These are phyloP conservation scores for Drosophila subobscura DNA, from an alignment of 1,140 invertebrate species.

Conservation along the genomic window DNA sequence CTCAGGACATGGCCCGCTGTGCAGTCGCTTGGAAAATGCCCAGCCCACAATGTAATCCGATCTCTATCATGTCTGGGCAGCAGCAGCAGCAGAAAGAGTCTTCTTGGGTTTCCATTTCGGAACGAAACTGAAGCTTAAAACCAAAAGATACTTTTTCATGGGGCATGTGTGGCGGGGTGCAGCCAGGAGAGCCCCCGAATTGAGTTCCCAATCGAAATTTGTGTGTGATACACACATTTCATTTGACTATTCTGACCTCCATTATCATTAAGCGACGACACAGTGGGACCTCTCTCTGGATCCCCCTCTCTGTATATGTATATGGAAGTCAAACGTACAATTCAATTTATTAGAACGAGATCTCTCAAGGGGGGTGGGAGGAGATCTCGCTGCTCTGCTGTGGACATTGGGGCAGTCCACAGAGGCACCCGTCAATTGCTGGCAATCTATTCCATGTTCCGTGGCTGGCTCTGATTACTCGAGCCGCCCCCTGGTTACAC, in stretches of 20 bases:
- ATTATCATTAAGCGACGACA: conserved; percentile 72
- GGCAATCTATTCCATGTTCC: conserved; percentile 62
- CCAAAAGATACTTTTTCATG: conserved; percentile 15
- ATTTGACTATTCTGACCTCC: conserved; percentile 79
- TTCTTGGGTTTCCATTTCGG: conserved; percentile 52
- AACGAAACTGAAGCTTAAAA: conserved; percentile 57
- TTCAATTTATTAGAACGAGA: conserved; percentile 80
- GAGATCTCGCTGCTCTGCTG: neutral
- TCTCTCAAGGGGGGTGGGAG: conserved; percentile 34
- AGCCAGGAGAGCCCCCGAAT: conserved; percentile 25
- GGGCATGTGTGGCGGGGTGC: neutral
- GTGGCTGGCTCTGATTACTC: conserved; percentile 41
- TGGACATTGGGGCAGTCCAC: conserved; percentile 11
- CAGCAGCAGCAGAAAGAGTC: conserved; percentile 18
- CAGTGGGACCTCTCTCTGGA: neutral
- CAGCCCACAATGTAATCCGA: conserved; percentile 66
- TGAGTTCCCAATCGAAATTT: conserved; percentile 61
- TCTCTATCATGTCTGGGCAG: conserved; percentile 51
- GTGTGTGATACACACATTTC: conserved; percentile 53
- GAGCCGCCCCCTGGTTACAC: conserved; percentile 31
- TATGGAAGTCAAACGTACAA: conserved; percentile 78
- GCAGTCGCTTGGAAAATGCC: conserved; percentile 75
- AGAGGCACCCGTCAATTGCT: conserved; percentile 53
- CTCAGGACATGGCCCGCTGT: conserved; percentile 65
- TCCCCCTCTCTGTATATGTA: conserved; percentile 6